A percentile compares a stretch with the other conserved stretches of the same genome.
Conservation (phyloP, 2,888 invertebrate genomes). For the Dasysyrphus tricinctus region DNA sequence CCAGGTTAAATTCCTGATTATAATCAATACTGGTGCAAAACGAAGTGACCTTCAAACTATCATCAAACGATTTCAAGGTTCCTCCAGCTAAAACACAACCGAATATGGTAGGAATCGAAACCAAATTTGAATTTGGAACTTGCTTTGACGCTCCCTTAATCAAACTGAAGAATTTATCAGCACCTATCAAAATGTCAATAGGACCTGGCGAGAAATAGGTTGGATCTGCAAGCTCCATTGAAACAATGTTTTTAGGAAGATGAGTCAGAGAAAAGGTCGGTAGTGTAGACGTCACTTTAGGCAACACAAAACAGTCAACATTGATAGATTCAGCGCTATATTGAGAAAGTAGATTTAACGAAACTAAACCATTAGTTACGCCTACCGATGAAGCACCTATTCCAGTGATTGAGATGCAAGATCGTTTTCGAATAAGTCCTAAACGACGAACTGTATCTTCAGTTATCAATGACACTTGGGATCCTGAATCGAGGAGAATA, state of each 20-base stretch:
- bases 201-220: neutral
- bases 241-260: neutral
- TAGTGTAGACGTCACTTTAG: neutral
- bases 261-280: neutral
- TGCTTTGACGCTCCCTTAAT: neutral
- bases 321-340: no score
- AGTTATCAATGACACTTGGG: conserved; percentile 8
- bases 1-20: conserved; percentile 4
- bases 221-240: neutral
- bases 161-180: neutral
- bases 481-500: conserved; percentile 18
- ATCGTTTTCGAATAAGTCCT: no score
- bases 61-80: neutral
- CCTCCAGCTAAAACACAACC: neutral
- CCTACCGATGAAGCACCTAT: no score
- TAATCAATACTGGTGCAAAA: neutral
- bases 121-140: neutral
- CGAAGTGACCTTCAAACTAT: neutral
- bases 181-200: conserved; percentile 3
- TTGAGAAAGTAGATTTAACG: no score
- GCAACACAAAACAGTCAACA: no score
- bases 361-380: no score
- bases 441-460: neutral
- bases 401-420: no score
- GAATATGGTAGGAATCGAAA: conserved; percentile 1